Base-by-base conservation (phyloP, 2,113 vertebrate species). In the Notarius quadriscutis region DNA sequence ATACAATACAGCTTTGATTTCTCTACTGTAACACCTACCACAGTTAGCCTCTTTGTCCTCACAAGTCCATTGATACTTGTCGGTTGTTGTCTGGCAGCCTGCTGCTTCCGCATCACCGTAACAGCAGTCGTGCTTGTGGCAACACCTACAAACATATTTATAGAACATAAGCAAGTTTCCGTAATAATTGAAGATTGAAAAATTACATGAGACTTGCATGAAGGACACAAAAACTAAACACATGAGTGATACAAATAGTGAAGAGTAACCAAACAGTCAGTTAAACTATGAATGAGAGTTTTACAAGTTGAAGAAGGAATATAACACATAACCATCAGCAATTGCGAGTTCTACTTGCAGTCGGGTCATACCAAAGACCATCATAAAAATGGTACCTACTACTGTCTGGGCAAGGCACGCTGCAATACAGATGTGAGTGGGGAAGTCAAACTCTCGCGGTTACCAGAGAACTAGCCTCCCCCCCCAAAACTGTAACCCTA, bases 111-210 rank as follows among this genome's bases (percentile, higher is more conserved):
- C 96, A 12, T 92, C 87, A 20, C 92, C 95, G 7, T 96, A 96
- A 90, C 96, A 96, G 88, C 95, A 96, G 48, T 96, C 96, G n/a
- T 96, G 96, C 82, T 89, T 94, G 89, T 95, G 94, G 75, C 96
- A 96, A 84, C 96, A 96, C 95, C 96, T 96, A 50, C 30, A 74
- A n/a, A 30, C 69, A 48, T 11, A 74, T 55, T 84, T 53, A 69
- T 84, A 27, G 11, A 67, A 55, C 14, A 69, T 69, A 25, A 65
- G 4, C 12, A 17, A n/a, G 25, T 83, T 41, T 41, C 41, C 41
- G 41, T 41, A 41, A 41, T 41, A 41, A 41, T 41, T 41, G 41
- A 41, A 41, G 41, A 41, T 41, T 41, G 41, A 41, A 41, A 41
- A 41, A 41, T 41, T 41, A 41, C 55, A 27, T 79, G 25, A 55